Percentiles rank a stretch among this genome's conserved stretches.
phyloP scores from a whole-genome alignment of 2,113 vertebrate species.

The Gymnocephalus cernua region DNA sequence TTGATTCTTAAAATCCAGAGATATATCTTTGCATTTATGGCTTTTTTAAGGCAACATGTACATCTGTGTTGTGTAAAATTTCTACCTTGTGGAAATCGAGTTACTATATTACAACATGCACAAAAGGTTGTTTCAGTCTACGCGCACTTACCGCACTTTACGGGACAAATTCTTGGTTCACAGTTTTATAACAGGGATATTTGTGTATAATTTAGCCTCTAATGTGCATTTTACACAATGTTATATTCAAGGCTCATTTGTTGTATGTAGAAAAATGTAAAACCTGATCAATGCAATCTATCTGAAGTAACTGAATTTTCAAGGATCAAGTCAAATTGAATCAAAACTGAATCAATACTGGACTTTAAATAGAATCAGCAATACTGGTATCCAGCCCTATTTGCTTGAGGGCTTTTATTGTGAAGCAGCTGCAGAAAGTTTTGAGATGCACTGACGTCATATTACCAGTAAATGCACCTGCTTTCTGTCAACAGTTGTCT shows the following conservation, averaged over 20 bases:
- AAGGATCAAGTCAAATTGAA: neutral
- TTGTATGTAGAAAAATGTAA: neutral
- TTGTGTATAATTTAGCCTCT: neutral
- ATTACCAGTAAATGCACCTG: constrained; percentile 1
- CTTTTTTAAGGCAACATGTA: neutral
- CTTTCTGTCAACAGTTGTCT: neutral
- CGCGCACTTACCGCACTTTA: neutral
- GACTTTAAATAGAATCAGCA: neutral
- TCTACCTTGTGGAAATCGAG: neutral
- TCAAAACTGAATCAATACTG: neutral
- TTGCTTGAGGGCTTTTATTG: neutral
- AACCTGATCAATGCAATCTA: neutral
- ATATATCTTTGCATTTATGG: neutral
- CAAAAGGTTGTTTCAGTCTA: neutral
- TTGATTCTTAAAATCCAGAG: neutral
- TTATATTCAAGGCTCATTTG: neutral
- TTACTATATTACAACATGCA: neutral
- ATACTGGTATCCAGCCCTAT: neutral
- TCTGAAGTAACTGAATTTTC: neutral
- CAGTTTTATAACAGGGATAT: neutral
- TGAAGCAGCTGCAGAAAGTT: constrained; percentile 20
- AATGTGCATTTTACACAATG: neutral
- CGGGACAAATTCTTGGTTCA: neutral
- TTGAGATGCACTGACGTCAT: neutral
- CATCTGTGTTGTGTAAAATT: neutral